phyloP scores from a whole-genome alignment of 2,113 vertebrate species.

The Leptocoma aspasia region DNA sequence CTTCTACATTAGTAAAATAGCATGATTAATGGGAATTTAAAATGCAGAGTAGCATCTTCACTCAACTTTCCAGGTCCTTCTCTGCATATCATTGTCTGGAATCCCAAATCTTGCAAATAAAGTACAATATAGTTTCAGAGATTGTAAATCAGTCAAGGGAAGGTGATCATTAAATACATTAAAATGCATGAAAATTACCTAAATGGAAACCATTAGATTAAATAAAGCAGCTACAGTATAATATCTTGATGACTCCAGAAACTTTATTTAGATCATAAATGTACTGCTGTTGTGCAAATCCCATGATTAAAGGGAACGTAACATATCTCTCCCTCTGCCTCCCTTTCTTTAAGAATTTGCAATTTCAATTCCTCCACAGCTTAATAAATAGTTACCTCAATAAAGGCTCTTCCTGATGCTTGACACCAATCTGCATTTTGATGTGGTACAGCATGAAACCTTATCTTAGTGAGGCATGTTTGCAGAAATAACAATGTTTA shows the following conservation, averaged over 20 bases:
- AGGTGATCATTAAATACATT: constrained; percentile 79
- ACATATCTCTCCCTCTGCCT: background rate
- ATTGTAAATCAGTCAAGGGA: constrained; percentile 66
- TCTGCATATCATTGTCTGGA: background rate
- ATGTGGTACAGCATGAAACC: constrained; percentile 68
- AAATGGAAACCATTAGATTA: constrained; percentile 75
- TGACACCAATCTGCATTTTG: constrained; percentile 69
- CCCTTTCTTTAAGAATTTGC: constrained; percentile 35
- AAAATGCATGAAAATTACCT: constrained; percentile 77
- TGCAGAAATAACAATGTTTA: constrained; percentile 78
- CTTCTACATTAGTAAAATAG: constrained; percentile 8
- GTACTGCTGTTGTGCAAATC: constrained; percentile 67
- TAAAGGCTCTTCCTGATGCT: constrained; percentile 50
- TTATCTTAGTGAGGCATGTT: constrained; percentile 80
- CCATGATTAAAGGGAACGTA: constrained; percentile 66
- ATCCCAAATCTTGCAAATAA: constrained; percentile 3
- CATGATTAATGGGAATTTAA: constrained; percentile 32
- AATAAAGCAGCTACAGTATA: constrained; percentile 71
- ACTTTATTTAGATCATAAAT: constrained; percentile 72
- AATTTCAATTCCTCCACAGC: constrained; percentile 60
- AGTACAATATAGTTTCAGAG: constrained; percentile 46
- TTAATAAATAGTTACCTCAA: constrained; percentile 75
- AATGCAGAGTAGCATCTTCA: constrained; percentile 33
- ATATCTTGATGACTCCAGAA: constrained; percentile 64
- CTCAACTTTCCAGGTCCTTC: background rate